These are phyloP conservation scores for Nycticebus coucang DNA, from an alignment of 2,113 vertebrate genomes.

Conservation along the genomic window DNA sequence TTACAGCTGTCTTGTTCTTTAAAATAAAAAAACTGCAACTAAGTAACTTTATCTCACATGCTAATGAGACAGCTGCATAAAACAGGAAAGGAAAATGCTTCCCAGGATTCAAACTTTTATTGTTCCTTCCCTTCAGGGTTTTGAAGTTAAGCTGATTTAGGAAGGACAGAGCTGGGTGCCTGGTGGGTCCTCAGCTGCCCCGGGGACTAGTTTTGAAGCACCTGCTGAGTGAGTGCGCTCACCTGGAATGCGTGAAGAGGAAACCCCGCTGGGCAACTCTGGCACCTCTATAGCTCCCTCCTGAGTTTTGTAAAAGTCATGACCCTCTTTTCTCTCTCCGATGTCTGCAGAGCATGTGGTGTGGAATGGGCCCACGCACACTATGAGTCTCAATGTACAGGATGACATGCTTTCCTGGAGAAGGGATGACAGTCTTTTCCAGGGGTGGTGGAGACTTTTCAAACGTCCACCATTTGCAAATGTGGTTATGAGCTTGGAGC, in stretches of 20 bases:
- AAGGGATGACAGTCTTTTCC: accelerated
- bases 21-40: too few relatives aligned
- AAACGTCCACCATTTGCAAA: accelerated
- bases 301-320: accelerated
- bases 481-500: too few relatives aligned
- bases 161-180: too few relatives aligned
- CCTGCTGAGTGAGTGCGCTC: accelerated
- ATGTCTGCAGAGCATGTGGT: accelerated
- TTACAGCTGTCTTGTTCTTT: neutral
- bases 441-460: neutral
- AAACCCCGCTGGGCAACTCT: accelerated
- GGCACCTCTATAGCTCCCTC: accelerated
- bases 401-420: too few relatives aligned
- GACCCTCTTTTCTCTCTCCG: neutral
- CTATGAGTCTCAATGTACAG: accelerated
- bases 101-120: neutral
- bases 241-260: accelerated
- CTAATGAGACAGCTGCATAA: accelerated
- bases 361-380: accelerated
- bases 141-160: neutral
- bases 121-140: accelerated
- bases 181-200: too few relatives aligned
- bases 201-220: too few relatives aligned
- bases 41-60: neutral
- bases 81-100: neutral